Evolutionary conservation across 2,113 vertebrate species (phyloP).

Genomic region (Pseudonaja textilis): DNA sequence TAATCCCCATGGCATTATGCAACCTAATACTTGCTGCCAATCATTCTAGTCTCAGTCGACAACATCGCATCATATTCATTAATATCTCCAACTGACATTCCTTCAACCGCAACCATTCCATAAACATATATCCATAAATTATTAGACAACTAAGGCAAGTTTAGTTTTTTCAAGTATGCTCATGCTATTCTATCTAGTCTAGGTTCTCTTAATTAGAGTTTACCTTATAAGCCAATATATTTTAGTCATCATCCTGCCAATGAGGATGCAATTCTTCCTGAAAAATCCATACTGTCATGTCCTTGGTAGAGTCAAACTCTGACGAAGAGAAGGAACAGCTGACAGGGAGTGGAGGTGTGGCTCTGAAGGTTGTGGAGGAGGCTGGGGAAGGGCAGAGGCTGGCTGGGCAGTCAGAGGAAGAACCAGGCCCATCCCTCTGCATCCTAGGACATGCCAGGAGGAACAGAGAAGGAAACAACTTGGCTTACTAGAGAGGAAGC

Average conservation of each 20-base stretch:
- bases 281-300: neutral
- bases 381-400: too few relatives aligned
- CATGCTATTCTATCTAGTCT: neutral
- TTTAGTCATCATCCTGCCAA: neutral
- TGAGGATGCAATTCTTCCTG: neutral
- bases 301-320: too few relatives aligned
- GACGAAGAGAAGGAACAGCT: too few relatives aligned
- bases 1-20: neutral
- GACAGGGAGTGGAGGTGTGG: too few relatives aligned
- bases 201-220: neutral
- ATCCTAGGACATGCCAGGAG: too few relatives aligned
- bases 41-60: neutral
- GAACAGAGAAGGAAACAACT: too few relatives aligned
- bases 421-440: too few relatives aligned
- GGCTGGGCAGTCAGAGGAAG: too few relatives aligned
- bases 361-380: too few relatives aligned
- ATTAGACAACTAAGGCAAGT: neutral
- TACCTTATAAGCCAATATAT: neutral
- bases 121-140: neutral
- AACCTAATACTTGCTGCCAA: neutral
- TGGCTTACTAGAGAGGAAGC: too few relatives aligned
- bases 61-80: neutral
- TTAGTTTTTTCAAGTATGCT: neutral
- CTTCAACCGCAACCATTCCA: neutral
- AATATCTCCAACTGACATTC: neutral